Conservation (phyloP, 37 sponge, comb jelly and placozoan species). For the Aphrocallistes beatrix region DNA sequence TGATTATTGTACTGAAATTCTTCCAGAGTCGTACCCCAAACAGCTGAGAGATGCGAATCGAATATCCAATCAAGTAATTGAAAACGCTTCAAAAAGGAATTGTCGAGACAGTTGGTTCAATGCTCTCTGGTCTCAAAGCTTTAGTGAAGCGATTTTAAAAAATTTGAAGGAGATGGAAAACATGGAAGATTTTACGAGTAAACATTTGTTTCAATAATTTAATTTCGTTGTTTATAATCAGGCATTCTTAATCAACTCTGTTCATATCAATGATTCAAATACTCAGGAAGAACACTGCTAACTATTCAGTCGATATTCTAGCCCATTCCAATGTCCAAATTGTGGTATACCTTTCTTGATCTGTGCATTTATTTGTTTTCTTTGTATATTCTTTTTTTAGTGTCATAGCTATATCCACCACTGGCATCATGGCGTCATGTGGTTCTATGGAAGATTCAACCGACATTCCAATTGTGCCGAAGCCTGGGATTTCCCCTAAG, state of each 20-base stretch:
- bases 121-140: background rate
- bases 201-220: background rate
- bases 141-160: background rate
- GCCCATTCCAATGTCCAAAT: too few species aligned
- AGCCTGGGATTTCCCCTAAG: background rate
- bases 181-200: background rate
- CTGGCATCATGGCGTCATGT: background rate
- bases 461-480: background rate
- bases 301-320: too few species aligned
- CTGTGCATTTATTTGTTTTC: background rate
- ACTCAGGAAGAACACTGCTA: too few species aligned
- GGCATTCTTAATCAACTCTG: background rate
- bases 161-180: background rate
- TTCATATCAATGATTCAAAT: too few species aligned
- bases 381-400: background rate
- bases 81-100: background rate
- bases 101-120: background rate
- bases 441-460: background rate
- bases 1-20: background rate
- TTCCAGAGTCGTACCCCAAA: slow-evolving; percentile 7
- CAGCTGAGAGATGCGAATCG: background rate
- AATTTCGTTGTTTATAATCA: background rate
- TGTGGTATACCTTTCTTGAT: background rate
- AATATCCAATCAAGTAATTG: background rate
- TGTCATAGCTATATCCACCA: background rate